A percentile compares a stretch with the other conserved stretches of the same genome.
These are phyloP conservation scores for Eulemur rubriventer DNA, from an alignment of 2,797 vertebrate genomes.

Conservation along the genomic window DNA sequence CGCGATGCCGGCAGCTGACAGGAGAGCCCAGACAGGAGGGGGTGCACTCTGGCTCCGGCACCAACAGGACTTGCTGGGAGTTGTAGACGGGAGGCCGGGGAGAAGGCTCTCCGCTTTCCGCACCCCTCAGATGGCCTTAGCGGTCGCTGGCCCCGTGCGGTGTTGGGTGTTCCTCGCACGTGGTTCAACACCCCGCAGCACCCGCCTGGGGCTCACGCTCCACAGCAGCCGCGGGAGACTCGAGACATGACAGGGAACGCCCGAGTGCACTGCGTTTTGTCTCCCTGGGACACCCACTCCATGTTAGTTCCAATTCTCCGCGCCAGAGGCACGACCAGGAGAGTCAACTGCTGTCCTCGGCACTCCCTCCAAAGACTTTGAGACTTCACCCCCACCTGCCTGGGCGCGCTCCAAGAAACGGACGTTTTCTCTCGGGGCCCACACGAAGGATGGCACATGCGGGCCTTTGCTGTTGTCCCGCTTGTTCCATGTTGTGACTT, in stretches of 20 bases:
- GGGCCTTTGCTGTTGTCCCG: neutral
- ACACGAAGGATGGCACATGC: neutral
- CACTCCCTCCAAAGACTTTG: neutral
- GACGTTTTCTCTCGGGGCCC: neutral
- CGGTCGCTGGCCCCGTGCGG: fast-evolving
- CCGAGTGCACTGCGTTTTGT: fast-evolving
- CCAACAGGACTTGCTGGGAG: neutral
- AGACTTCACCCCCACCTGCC: neutral
- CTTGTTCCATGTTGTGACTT: neutral
- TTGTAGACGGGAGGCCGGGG: fast-evolving
- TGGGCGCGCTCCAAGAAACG: neutral
- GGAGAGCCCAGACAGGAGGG: no score
- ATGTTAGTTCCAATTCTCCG: neutral
- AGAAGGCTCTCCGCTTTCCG: neutral
- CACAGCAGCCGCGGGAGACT: fast-evolving
- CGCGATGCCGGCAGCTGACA: neutral
- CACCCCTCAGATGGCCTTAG: neutral
- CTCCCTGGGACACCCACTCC: neutral
- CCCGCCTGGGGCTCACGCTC: fast-evolving
- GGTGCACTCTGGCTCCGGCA: neutral
- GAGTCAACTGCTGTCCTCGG: neutral
- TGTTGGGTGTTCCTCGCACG: fast-evolving
- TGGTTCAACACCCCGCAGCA: fast-evolving
- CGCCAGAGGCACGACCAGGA: neutral
- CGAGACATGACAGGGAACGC: fast-evolving